Percentiles rank a stretch among this genome's conserved stretches.
Conservation (phyloP, 92 coral and sea anemone species). For the Palythoa grandis region DNA sequence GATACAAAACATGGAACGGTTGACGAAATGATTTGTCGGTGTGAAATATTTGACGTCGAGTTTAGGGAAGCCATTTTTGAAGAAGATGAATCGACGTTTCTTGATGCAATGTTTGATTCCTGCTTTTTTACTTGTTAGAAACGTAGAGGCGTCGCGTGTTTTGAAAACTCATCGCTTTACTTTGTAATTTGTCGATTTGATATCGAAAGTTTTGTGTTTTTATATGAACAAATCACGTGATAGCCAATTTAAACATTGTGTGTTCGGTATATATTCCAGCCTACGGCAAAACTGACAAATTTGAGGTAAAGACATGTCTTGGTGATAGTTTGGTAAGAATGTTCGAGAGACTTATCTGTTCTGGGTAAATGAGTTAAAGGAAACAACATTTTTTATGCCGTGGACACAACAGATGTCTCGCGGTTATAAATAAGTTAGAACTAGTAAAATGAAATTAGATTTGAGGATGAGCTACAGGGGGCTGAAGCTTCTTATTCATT, state of each 20-base stretch:
- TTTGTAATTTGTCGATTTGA: background rate
- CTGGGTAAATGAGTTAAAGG: background rate
- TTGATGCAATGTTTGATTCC: background rate
- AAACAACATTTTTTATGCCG: background rate
- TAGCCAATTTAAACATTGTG: background rate
- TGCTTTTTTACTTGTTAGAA: background rate
- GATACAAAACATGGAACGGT: conserved; percentile 38
- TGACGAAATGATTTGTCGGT: conserved; percentile 15
- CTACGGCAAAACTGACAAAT: background rate
- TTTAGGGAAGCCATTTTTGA: conserved; percentile 14
- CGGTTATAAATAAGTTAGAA: background rate
- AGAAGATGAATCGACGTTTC: background rate
- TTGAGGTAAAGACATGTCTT: background rate
- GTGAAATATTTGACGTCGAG: conserved; percentile 16
- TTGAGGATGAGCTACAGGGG: background rate
- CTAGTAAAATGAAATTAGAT: background rate
- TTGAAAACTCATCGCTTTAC: background rate
- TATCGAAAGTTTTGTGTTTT: background rate
- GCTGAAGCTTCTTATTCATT: background rate
- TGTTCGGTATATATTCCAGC: background rate
- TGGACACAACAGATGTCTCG: background rate
- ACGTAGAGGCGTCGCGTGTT: background rate
- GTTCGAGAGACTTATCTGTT: background rate
- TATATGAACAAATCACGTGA: background rate
- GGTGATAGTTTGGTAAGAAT: background rate